Percentiles rank a stretch among this genome's conserved stretches.
phyloP scores from a whole-genome alignment of 1,140 invertebrate genomes.

The Drosophila orosa region DNA sequence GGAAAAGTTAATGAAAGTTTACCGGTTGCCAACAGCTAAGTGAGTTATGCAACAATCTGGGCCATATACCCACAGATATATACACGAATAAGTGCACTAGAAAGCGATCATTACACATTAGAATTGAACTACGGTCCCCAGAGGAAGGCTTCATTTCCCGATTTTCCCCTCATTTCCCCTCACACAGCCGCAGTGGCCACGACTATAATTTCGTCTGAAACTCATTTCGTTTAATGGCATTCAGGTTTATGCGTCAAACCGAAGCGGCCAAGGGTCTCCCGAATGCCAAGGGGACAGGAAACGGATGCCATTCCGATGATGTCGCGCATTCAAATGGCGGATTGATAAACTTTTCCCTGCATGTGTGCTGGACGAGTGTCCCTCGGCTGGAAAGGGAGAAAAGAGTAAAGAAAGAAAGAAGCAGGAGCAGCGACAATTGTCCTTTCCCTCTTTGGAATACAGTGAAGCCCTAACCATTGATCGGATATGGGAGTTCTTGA shows the following conservation, averaged over 20 bases:
- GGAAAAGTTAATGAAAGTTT: constrained; percentile 77
- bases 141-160: constrained; percentile 18
- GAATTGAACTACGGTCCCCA: constrained; percentile 56
- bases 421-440: constrained; percentile 11
- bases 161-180: constrained; percentile 16
- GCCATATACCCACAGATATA: neutral
- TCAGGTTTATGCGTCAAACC: constrained; percentile 76
- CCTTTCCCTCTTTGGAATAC: constrained; percentile 13
- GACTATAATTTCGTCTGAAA: constrained; percentile 76
- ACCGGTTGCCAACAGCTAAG: constrained; percentile 55
- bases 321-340: constrained; percentile 78
- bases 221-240: constrained; percentile 81
- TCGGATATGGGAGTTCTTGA: neutral
- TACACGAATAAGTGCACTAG: neutral
- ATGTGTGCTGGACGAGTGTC: constrained; percentile 11
- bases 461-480: neutral
- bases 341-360: constrained; percentile 73
- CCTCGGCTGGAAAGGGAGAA: constrained; percentile 7
- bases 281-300: constrained; percentile 42
- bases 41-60: constrained; percentile 78
- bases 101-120: constrained; percentile 69
- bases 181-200: constrained; percentile 14
- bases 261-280: constrained; percentile 42
- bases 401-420: constrained; percentile 11
- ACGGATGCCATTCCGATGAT: constrained; percentile 64